phyloP scores from a whole-genome alignment of 2,888 invertebrate genomes.

The Luperina nickerlii region DNA sequence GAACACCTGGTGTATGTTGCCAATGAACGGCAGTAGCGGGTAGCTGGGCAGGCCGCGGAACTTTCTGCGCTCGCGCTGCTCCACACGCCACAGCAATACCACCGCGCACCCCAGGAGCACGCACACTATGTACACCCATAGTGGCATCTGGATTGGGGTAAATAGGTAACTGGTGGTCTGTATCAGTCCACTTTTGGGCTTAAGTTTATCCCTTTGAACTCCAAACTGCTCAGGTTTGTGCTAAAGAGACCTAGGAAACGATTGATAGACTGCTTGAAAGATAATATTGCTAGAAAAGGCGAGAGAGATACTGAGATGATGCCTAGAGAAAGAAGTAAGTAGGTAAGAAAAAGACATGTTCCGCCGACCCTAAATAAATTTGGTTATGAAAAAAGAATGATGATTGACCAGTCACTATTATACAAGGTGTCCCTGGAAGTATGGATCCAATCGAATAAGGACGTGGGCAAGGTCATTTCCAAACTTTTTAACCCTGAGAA shows the following conservation, averaged over 20 bases:
- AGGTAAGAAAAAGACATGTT: background rate
- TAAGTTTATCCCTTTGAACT: background rate
- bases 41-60: slow-evolving; percentile 72
- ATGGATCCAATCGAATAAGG: no score
- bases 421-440: no score
- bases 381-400: background rate
- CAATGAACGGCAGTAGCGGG: slow-evolving; percentile 74
- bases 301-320: background rate
- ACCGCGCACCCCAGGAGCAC: slow-evolving; percentile 55
- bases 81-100: slow-evolving; percentile 60
- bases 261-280: background rate
- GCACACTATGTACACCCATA: slow-evolving; percentile 60
- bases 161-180: background rate
- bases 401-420: background rate
- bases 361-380: background rate
- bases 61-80: slow-evolving; percentile 69
- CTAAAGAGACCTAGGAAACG: background rate
- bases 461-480: no score
- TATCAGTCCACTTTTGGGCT: background rate
- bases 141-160: slow-evolving; percentile 62
- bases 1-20: slow-evolving; percentile 71
- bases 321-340: background rate
- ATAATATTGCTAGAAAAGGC: background rate
- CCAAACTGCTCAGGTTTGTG: background rate
- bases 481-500: no score